Conservation (phyloP, 1,140 invertebrate species). For the Acromyrmex charruanus region DNA sequence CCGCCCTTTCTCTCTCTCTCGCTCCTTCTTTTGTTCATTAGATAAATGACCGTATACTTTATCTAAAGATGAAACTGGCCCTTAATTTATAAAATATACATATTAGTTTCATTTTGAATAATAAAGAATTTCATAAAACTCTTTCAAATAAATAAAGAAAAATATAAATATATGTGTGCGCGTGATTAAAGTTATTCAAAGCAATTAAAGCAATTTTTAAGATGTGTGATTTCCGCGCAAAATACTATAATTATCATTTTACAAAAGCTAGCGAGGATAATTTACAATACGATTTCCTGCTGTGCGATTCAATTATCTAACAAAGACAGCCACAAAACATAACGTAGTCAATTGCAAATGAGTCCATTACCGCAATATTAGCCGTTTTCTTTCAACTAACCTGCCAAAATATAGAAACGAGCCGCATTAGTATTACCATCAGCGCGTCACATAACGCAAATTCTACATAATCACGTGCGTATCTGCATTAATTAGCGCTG, state of each 20-base stretch:
- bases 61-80: no score
- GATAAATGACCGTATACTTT: no score
- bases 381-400: conserved; percentile 60
- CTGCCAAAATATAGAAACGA: conserved; percentile 58
- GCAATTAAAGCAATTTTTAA: conserved; percentile 1
- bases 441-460: conserved; percentile 68
- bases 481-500: conserved; percentile 75
- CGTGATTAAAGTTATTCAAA: neutral
- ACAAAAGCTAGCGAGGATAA: neutral
- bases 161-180: neutral
- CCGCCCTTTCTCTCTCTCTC: no score
- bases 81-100: no score
- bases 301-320: conserved; percentile 25
- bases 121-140: neutral
- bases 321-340: conserved; percentile 38
- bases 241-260: conserved; percentile 14
- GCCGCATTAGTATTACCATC: conserved; percentile 56
- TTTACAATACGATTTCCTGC: conserved; percentile 34
- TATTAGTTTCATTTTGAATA: neutral
- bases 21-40: no score
- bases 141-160: neutral
- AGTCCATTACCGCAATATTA: conserved; percentile 55
- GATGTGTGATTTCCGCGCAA: neutral
- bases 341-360: conserved; percentile 28
- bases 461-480: conserved; percentile 71